These are phyloP conservation scores for Nomia melanderi DNA, from an alignment of 1,140 invertebrate genomes.

Conservation along the genomic window DNA sequence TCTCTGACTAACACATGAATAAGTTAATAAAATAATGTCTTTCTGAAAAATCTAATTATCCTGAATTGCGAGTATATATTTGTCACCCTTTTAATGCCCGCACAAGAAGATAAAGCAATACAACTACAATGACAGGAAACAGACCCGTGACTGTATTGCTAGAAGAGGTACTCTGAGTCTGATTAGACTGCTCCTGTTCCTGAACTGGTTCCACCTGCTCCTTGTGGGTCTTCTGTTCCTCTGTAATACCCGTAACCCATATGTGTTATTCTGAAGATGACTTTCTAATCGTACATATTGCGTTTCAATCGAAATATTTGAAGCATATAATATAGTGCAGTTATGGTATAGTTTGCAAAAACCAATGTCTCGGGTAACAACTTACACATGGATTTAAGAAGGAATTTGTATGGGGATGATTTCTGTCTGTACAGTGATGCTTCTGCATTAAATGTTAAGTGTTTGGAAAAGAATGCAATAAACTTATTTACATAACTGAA, in stretches of 20 bases:
- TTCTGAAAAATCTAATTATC: neutral
- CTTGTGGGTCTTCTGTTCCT: constrained; percentile 76
- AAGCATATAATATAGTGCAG: constrained; percentile 41
- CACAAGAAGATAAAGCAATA: constrained; percentile 70
- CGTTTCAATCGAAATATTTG: constrained; percentile 41
- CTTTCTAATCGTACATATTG: constrained; percentile 42
- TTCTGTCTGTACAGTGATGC: constrained; percentile 11
- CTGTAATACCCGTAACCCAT: constrained; percentile 80
- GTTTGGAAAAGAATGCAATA: constrained; percentile 4
- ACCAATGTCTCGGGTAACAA: constrained; percentile 17
- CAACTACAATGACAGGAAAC: constrained; percentile 78
- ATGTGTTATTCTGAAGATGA: constrained; percentile 72
- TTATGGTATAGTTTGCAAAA: constrained; percentile 32
- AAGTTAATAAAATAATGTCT: neutral
- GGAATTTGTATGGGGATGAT: constrained; percentile 17
- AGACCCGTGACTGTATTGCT: constrained; percentile 79
- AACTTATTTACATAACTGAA: constrained; percentile 39
- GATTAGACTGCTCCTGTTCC: constrained; percentile 76
- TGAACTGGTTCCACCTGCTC: constrained; percentile 76
- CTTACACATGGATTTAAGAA: constrained; percentile 27
- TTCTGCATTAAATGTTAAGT: constrained; percentile 19
- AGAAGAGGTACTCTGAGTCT: constrained; percentile 78
- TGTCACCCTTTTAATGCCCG: constrained; percentile 38
- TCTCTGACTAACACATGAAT: neutral
- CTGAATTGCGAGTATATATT: constrained; percentile 11